Evolutionary conservation across 2,113 vertebrate species (phyloP).

Genomic region (Phalacrocorax brasilianus): DNA sequence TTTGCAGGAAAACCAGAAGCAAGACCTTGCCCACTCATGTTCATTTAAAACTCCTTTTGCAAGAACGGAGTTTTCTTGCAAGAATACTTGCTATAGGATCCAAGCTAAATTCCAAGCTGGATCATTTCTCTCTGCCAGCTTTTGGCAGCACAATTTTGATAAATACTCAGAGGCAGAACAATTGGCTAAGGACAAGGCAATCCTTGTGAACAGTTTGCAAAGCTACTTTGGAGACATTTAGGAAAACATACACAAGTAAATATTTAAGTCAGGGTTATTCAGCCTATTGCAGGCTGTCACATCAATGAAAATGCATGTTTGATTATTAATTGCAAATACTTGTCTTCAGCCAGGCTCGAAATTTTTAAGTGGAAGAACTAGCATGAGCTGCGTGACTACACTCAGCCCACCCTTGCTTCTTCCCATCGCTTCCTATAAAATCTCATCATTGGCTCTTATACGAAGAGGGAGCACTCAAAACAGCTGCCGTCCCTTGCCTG

Average conservation of each 20-base stretch:
- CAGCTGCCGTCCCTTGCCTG: slow-evolving; percentile 16
- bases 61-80: neutral
- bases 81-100: slow-evolving; percentile 25
- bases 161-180: slow-evolving; percentile 19
- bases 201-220: neutral
- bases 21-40: neutral
- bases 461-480: neutral
- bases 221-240: neutral
- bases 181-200: slow-evolving; percentile 13
- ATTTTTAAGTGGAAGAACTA: neutral
- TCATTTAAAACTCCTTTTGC: neutral
- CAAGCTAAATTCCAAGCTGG: slow-evolving; percentile 36
- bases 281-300: neutral
- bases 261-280: slow-evolving; percentile 18
- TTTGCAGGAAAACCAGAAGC: slow-evolving; percentile 8
- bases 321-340: slow-evolving; percentile 12
- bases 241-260: slow-evolving; percentile 11
- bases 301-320: neutral
- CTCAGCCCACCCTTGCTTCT: slow-evolving; percentile 27
- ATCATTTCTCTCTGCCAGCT: slow-evolving; percentile 17
- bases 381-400: neutral
- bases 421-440: neutral
- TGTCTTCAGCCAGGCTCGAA: neutral
- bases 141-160: slow-evolving; percentile 13
- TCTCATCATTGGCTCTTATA: neutral